These are phyloP conservation scores for Himalopsyche japonica DNA, from an alignment of 2,888 invertebrate genomes.

Conservation along the genomic window DNA sequence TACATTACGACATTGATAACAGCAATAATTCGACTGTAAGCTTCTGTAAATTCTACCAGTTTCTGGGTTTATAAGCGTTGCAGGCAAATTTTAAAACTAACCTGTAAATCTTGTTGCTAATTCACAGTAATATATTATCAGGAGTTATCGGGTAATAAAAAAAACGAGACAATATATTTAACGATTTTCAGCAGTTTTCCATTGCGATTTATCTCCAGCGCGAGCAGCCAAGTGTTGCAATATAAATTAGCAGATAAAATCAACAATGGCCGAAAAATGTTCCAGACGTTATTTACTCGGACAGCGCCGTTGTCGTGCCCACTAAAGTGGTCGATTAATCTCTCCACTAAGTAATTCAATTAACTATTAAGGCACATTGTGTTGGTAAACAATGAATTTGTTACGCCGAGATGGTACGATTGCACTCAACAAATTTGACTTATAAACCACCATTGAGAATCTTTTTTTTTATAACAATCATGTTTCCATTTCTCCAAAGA, in stretches of 20 bases:
- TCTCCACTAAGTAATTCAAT: background rate
- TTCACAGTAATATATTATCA: too few species aligned
- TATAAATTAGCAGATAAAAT: conserved; percentile 6
- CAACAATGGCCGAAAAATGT: conserved; percentile 5
- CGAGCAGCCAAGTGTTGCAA: background rate
- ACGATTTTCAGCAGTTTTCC: background rate
- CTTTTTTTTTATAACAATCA: too few species aligned
- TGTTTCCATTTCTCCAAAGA: too few species aligned
- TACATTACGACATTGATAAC: too few species aligned
- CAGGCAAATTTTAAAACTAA: too few species aligned
- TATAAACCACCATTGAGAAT: too few species aligned
- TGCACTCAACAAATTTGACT: background rate
- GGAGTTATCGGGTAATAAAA: too few species aligned
- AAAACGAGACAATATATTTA: background rate
- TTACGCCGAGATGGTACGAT: background rate
- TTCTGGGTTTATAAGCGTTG: too few species aligned
- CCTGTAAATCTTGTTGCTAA: too few species aligned
- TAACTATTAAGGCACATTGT: background rate
- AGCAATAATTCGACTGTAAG: too few species aligned
- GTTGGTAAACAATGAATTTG: background rate
- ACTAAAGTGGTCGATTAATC: background rate
- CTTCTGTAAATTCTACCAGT: too few species aligned
- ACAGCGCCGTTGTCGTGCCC: background rate
- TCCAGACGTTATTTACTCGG: background rate
- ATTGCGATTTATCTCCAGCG: background rate